Evolutionary conservation across 2,888 invertebrate genomes (phyloP), one percentile per base, ranked within the genome.

Genomic region (Diarsia rubi): DNA sequence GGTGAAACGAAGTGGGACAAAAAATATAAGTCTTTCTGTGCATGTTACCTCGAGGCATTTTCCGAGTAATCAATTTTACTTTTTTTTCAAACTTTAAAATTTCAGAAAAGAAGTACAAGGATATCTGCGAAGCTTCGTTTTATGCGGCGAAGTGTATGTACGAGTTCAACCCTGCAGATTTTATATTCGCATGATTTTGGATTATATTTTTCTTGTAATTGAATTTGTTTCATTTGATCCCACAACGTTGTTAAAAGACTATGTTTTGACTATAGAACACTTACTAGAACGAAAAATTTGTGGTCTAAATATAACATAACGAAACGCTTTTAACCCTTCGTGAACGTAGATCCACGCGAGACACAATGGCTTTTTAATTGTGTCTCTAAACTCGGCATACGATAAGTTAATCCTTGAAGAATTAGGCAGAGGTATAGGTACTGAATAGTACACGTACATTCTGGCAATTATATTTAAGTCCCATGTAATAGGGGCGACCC

Each of bases 101-200:
- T 92, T 63, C 93, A 96, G 96, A 92, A 44, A 93, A 93, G 78
- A 95, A 94, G 75, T 93, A 95, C 85, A 95, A 95, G 81, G 95
- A 96, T 70, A 66, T 96, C 2, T 96, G 96, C 78, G 95, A 95
- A 83, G 92, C 93, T 4, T 93, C 95, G 0, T 96, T 88, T 82
- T 95, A 93, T 93, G 88, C 92, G 6, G 92, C 95, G 1, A 96
- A 95, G 78, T 96, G 96, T 79, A 90, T 96, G 78, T 95, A 96
- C 82, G 95, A 96, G 6, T 91, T 90, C 49, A 93, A 94, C 44
- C 95, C 96, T 0, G 93, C 93, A 83, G 93, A 92, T 75, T 96
- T 96, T 75, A 82, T 96, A 62, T 96, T 96, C 86, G 89, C 94
- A 3, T 96, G 71, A 88, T 71, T 69, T 49, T 62, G 1, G 16